A percentile compares a stretch with the other conserved stretches of the same genome.
Conservation (phyloP, 2,888 invertebrate species). For the Eurytoma adleriae region DNA sequence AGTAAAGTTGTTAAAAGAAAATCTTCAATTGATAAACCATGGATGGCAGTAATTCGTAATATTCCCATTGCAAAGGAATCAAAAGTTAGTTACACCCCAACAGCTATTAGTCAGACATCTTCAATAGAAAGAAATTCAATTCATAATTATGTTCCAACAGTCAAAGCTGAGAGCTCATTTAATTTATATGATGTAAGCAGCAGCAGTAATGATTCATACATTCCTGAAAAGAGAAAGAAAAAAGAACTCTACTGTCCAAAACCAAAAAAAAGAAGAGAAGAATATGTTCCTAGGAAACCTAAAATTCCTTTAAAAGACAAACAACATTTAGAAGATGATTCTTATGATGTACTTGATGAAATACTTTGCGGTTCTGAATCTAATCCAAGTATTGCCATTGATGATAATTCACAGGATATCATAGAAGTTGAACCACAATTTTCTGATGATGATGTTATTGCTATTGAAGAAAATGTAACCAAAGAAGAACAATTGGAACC, state of each 20-base stretch:
- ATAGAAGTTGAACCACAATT: constrained; percentile 68
- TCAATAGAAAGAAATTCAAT: constrained; percentile 58
- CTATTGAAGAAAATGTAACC: constrained; percentile 23
- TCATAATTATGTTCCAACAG: constrained; percentile 69
- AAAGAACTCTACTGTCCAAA: constrained; percentile 72
- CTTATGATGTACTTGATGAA: constrained; percentile 76
- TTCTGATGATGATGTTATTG: constrained; percentile 65
- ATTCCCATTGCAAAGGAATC: constrained; percentile 52
- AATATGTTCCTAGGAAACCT: constrained; percentile 73
- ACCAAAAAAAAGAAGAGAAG: constrained; percentile 71
- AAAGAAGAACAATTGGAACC: constrained; percentile 47
- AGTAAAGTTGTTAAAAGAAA: constrained; percentile 72
- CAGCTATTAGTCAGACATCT: constrained; percentile 63
- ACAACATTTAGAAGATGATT: constrained; percentile 65
- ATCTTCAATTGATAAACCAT: constrained; percentile 66
- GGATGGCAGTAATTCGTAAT: constrained; percentile 65
- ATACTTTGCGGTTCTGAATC: constrained; percentile 59
- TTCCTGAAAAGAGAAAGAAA: constrained; percentile 62
- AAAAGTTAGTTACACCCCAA: constrained; percentile 70
- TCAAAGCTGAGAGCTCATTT: constrained; percentile 64
- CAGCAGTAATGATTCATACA: constrained; percentile 66
- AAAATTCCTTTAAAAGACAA: constrained; percentile 70
- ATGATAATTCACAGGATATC: constrained; percentile 64
- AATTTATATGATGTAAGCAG: constrained; percentile 68
- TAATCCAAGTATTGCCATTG: constrained; percentile 35